A percentile compares a stretch with the other conserved stretches of the same genome.
Conservation (phyloP, 35 echinoderm and acorn worm species). For the Heliocidaris tuberculata region DNA sequence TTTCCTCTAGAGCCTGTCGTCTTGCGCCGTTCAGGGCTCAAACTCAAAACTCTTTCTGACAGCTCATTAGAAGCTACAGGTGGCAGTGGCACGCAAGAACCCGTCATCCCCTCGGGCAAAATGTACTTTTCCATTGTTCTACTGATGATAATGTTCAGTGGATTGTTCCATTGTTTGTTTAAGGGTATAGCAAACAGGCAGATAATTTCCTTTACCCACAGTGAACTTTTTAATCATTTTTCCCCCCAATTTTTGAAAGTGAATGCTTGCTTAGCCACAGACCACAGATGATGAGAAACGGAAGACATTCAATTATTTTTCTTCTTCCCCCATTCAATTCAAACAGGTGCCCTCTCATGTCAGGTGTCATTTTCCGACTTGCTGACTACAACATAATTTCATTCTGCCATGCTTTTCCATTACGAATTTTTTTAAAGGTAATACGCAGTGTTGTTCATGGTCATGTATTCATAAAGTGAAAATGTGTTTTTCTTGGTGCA, state of each 20-base stretch:
- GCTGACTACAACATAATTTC: not conserved
- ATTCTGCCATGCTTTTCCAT: not conserved
- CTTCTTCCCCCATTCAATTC: not conserved
- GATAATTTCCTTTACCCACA: not conserved
- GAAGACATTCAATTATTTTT: constrained; percentile 16
- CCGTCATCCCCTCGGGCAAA: constrained; percentile 20
- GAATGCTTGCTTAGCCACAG: not conserved
- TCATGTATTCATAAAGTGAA: too few species aligned
- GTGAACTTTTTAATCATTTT: not conserved
- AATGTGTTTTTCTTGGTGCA: too few species aligned
- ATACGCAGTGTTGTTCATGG: too few species aligned
- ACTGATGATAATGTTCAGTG: not conserved
- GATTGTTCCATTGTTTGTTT: constrained; percentile 15
- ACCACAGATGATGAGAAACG: not conserved
- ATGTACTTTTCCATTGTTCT: constrained; percentile 28
- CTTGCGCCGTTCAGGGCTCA: constrained; percentile 13
- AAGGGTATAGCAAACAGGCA: not conserved
- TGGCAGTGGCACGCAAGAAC: constrained; percentile 26
- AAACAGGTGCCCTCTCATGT: not conserved
- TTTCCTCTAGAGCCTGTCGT: not conserved
- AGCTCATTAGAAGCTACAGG: constrained; percentile 29
- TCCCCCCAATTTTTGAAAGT: not conserved
- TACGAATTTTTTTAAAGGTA: too few species aligned
- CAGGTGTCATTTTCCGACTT: not conserved
- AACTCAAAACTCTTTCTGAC: constrained; percentile 30